Base-by-base conservation (phyloP, 2,797 vertebrate species). In the Sciurus carolinensis region DNA sequence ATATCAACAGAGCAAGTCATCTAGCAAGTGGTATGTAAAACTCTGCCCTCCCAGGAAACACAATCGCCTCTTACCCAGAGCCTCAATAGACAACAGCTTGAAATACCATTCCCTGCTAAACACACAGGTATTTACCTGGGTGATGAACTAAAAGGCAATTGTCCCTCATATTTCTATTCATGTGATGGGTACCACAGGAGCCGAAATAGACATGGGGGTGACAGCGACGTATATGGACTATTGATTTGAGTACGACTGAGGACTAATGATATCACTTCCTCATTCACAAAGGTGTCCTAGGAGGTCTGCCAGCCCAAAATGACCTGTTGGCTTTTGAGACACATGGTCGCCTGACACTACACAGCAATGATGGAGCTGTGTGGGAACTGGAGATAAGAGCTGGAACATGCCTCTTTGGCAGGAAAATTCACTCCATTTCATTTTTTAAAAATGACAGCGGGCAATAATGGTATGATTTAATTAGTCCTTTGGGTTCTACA, bases 401-500 rank as follows among this genome's bases (percentile, higher is more conserved):
- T 91, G 52, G 22, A n/a, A 62, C 67, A n/a, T 80, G 97, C 93
- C 92, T 95, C 76, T 95, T 79, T 91, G 72, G 92, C 94, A 95
- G 95, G 95, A 98, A 94, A 97, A 91, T 72, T 93, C 93, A 98
- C 95, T 96, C 95, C 81, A 91, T 95, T 95, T 89, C 92, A 42
- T 54, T 87, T 95, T 94, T 90, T 96, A 89, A 96, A 95, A 83
- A 91, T 77, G 44, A 89, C n/a, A 88, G 71, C 87, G 95, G 33
- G 94, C 91, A 96, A 95, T 81, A 97, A 97, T 94, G 97, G 96
- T 87, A 98, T 89, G 82, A 93, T 98, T 94, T 97, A 98, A 98
- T 97, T 98, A 98, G 97, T 97, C 97, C 98, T 98, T 94, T 95
- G 98, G 96, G 98, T 97, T 98, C 95, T 95, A 90, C 97, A 97